Conservation (phyloP, 2,888 invertebrate species). For the Syritta pipiens region DNA sequence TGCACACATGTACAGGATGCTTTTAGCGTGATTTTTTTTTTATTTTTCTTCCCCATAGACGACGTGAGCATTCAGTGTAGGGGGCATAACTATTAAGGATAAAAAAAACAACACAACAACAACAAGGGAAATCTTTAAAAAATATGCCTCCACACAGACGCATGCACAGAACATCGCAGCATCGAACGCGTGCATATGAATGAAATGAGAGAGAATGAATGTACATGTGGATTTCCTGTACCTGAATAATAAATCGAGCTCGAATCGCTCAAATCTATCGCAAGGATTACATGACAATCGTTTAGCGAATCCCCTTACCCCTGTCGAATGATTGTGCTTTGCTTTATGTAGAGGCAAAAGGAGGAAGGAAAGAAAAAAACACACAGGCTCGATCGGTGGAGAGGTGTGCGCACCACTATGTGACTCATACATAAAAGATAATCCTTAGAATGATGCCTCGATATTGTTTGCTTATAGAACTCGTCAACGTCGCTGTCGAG, state of each 20-base stretch:
- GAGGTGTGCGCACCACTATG: background rate
- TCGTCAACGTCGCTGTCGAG: background rate
- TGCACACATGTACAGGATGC: conserved; percentile 54
- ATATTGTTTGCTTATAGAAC: conserved; percentile 55
- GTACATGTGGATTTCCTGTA: conserved; percentile 57
- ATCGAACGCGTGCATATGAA: background rate
- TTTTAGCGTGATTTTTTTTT: conserved; percentile 56
- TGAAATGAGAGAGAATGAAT: conserved; percentile 3
- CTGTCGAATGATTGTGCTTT: background rate
- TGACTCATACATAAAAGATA: conserved; percentile 51
- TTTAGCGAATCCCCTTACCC: conserved; percentile 9
- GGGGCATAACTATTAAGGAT: conserved; percentile 63
- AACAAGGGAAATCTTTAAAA: background rate
- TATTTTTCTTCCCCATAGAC: conserved; percentile 41
- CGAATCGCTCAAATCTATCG: conserved; percentile 59
- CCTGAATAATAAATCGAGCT: conserved; percentile 68
- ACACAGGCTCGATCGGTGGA: no score
- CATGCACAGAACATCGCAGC: conserved; percentile 13
- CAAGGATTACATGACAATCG: conserved; percentile 61
- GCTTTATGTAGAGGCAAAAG: no score
- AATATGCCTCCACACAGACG: conserved; percentile 14
- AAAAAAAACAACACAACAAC: conserved; percentile 6
- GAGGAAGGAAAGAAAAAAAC: no score
- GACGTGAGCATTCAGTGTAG: conserved; percentile 49
- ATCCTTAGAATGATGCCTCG: conserved; percentile 55